These are phyloP conservation scores for Caenorhabditis imperialis DNA, from an alignment of 2,888 invertebrate species.

Conservation along the genomic window DNA sequence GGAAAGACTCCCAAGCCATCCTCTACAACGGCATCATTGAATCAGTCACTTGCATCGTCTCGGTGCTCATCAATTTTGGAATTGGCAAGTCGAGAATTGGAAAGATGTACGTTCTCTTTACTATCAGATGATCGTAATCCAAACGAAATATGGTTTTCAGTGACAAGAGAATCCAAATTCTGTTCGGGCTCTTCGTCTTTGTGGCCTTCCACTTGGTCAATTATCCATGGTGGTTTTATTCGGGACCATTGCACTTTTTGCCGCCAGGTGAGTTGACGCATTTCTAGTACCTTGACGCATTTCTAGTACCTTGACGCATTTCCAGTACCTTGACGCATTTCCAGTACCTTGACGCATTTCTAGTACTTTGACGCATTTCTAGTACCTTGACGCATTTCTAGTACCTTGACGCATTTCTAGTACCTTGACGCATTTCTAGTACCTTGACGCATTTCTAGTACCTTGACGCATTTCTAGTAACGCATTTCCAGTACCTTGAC, in stretches of 20 bases:
- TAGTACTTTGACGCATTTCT: too few relatives aligned
- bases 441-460: background rate
- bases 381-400: background rate
- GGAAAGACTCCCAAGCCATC: constrained; percentile 63
- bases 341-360: too few relatives aligned
- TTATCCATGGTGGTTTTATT: constrained; percentile 64
- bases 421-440: background rate
- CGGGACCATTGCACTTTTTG: constrained; percentile 58
- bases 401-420: background rate
- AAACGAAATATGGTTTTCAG: constrained; percentile 28
- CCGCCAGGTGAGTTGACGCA: constrained; percentile 36
- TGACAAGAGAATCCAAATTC: constrained; percentile 56
- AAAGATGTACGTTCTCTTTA: constrained; percentile 46
- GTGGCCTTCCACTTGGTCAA: constrained; percentile 59
- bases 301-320: background rate
- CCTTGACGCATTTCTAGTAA: too few relatives aligned
- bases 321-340: background rate
- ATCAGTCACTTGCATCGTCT: constrained; percentile 59
- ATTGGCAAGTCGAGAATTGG: constrained; percentile 62
- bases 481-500: too few relatives aligned
- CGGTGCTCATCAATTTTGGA: constrained; percentile 57
- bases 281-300: background rate
- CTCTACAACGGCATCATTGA: constrained; percentile 63
- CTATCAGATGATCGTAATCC: background rate
- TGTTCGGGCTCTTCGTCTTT: constrained; percentile 59